Percentiles rank a stretch among this genome's conserved stretches.
phyloP scores from a whole-genome alignment of 2,797 vertebrate genomes.

The Karalla daura region DNA sequence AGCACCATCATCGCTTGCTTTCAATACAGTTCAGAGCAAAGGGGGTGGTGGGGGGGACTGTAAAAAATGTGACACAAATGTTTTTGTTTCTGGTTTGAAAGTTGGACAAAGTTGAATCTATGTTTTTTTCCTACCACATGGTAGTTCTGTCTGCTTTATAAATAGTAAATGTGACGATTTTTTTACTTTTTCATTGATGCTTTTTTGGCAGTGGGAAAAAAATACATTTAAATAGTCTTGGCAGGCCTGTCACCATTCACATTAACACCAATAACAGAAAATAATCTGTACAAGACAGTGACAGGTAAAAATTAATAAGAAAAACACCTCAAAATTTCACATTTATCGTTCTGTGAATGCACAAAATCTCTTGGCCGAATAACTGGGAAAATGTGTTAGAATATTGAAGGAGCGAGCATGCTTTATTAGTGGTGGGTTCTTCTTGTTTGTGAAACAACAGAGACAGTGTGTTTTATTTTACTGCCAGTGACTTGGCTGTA shows the following conservation, averaged over 20 bases:
- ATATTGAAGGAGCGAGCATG: background rate
- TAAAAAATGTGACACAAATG: constrained; percentile 22
- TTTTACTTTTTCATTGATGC: constrained; percentile 8
- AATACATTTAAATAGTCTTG: background rate
- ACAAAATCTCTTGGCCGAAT: background rate
- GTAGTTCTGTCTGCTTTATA: background rate
- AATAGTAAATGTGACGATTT: constrained; percentile 4
- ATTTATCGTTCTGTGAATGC: background rate
- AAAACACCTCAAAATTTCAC: background rate
- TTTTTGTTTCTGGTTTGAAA: constrained; percentile 37
- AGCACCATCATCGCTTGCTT: constrained; percentile 48
- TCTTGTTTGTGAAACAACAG: constrained; percentile 45
- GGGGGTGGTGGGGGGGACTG: constrained; percentile 5
- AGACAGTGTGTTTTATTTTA: constrained; percentile 49
- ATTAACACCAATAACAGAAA: background rate
- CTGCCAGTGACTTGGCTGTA: constrained; percentile 49
- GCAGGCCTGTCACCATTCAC: background rate
- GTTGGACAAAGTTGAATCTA: constrained; percentile 19
- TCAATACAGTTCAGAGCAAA: constrained; percentile 42
- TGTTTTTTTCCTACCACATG: constrained; percentile 17
- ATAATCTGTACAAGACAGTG: background rate
- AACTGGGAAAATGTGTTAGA: background rate
- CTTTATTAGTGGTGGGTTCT: background rate
- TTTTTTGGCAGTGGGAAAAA: background rate
- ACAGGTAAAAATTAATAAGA: background rate